These are phyloP conservation scores for Phortica okadai DNA, from an alignment of 2,888 invertebrate species.

Conservation along the genomic window DNA sequence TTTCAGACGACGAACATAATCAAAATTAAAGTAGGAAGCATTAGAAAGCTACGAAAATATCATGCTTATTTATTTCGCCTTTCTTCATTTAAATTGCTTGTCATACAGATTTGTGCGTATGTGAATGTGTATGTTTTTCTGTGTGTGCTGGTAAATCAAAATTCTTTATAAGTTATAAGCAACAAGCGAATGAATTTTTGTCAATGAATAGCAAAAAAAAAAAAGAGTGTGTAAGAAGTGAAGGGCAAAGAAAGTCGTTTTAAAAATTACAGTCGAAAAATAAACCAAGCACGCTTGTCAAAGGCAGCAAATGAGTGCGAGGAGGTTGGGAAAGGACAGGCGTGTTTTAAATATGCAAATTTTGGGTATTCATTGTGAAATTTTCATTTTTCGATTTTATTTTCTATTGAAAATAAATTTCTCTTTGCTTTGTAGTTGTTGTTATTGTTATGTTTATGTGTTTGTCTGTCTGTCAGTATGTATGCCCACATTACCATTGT, in stretches of 20 bases:
- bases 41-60: conserved; percentile 7
- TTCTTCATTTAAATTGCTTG: background rate
- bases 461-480: conserved; percentile 34
- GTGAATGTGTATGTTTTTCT: background rate
- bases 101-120: conserved; percentile 13
- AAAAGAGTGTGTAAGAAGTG: background rate
- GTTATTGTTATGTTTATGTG: background rate
- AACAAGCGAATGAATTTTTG: conserved; percentile 12
- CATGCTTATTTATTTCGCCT: too few species aligned
- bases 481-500: conserved; percentile 37
- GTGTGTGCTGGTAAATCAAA: conserved; percentile 28
- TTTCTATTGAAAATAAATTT: conserved; percentile 25
- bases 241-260: background rate
- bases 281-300: background rate
- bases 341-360: conserved; percentile 66
- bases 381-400: conserved; percentile 27
- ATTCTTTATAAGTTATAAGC: conserved; percentile 10
- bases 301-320: background rate
- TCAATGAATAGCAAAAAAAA: background rate
- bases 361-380: conserved; percentile 48
- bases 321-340: background rate
- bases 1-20: background rate
- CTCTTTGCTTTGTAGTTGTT: conserved; percentile 41
- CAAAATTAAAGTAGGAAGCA: conserved; percentile 34
- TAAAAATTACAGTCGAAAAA: background rate